A percentile compares a stretch with the other conserved stretches of the same genome.
phyloP scores from a whole-genome alignment of 2,113 vertebrate genomes.

The Ctenomys sociabilis region DNA sequence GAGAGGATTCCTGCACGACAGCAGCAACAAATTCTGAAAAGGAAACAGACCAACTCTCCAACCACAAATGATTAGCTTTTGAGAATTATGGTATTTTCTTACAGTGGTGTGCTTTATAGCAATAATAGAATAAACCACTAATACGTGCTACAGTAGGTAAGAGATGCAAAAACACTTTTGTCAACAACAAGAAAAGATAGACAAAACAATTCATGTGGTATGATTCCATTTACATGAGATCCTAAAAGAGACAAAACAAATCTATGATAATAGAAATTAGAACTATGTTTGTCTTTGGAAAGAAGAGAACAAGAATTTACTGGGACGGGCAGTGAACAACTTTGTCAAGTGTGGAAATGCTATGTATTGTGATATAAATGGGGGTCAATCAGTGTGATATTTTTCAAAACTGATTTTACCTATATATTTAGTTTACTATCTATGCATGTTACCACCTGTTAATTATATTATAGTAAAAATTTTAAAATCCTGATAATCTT shows the following conservation, averaged over 20 bases:
- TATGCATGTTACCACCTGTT: not conserved
- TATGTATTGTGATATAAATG: not conserved
- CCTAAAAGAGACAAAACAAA: not conserved
- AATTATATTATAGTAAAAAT: not conserved
- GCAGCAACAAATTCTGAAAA: not conserved
- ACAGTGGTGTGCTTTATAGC: not conserved
- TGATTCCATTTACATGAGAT: not conserved
- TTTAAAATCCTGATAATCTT: not conserved
- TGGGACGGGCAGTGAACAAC: not conserved
- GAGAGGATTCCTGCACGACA: not conserved
- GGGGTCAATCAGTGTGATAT: not conserved
- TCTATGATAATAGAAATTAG: not conserved
- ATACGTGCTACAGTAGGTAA: not conserved
- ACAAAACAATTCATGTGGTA: not conserved
- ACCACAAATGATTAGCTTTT: not conserved
- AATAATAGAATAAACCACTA: not conserved
- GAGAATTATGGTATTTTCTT: not conserved
- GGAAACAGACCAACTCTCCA: not conserved
- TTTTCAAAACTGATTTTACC: conserved; percentile 16
- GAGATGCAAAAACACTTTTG: not conserved
- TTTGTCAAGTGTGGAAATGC: not conserved
- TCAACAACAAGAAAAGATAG: not conserved
- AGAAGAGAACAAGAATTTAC: not conserved
- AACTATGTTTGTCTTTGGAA: not conserved
- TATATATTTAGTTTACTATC: not conserved